Percentiles rank a stretch among this genome's conserved stretches.
Evolutionary conservation across 2,797 vertebrate genomes (phyloP).

Genomic region (Lutjanus argentimaculatus): DNA sequence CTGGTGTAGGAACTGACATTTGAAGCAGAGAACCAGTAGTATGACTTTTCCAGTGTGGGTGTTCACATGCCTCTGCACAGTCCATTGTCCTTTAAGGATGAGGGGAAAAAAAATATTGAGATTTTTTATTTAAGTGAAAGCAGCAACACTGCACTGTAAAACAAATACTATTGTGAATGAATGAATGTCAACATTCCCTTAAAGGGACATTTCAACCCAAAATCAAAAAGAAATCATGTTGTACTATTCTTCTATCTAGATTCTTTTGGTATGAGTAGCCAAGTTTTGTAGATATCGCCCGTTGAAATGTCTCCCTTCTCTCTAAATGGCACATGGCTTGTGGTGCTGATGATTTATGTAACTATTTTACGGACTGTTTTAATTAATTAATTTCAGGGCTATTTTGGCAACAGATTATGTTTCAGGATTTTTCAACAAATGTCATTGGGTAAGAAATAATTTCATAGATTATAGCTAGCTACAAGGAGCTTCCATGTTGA

Average conservation of each 20-base stretch:
- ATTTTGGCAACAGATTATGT: neutral
- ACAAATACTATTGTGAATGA: neutral
- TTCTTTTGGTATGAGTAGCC: too few relatives aligned
- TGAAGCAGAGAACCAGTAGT: conserved; percentile 7
- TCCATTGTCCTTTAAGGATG: neutral
- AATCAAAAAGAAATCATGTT: too few relatives aligned
- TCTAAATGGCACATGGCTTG: too few relatives aligned
- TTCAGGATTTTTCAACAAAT: neutral
- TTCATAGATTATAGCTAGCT: neutral
- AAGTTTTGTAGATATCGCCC: too few relatives aligned
- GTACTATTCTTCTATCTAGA: too few relatives aligned
- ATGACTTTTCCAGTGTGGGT: conserved; percentile 6
- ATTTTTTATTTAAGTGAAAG: neutral
- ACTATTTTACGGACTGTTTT: neutral
- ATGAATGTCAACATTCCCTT: neutral
- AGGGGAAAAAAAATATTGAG: neutral
- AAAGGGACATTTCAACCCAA: neutral
- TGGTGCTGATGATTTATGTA: too few relatives aligned
- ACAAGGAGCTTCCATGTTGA: too few relatives aligned
- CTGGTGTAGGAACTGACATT: conserved; percentile 18
- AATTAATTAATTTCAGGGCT: neutral
- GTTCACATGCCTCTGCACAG: neutral
- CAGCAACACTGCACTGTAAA: neutral
- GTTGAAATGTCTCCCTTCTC: too few relatives aligned
- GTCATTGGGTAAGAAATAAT: neutral